Base-by-base conservation (phyloP, 2,113 vertebrate genomes). In the Tetrax tetrax region DNA sequence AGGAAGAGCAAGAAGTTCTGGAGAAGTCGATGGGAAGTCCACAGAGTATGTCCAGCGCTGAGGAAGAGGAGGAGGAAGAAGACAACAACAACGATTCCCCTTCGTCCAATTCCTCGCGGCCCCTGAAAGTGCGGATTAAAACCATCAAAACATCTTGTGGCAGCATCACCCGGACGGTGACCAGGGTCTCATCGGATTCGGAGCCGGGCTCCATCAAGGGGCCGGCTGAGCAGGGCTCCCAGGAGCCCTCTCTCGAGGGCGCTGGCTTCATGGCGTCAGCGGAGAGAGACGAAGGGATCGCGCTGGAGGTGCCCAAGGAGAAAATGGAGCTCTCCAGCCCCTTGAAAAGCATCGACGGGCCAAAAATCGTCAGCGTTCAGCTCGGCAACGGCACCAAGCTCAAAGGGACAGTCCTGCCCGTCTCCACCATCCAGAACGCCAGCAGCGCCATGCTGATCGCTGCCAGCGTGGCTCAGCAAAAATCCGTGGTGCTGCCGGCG, bases 91-190 rank as follows among this genome's bases (percentile, higher is more conserved):
- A 98, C 1, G 97, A 98, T 5, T 98, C 98, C 2, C 97, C 98
- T 12, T 98, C 98, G 5, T 98, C 98, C 66, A 95, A 90, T 61
- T 98, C 98, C 9, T 98, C 98, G 0, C 97, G 98, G 53, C 99
- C 99, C 4, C 98, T 99, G 63, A 99, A 99, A 65, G 99, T 99
- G 51, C 98, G 99, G 87, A 99, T 99, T 91, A 99, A 99, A 96
- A 99, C 99, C 43, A 98, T 99, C 74, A 99, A 99, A 82, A 99
- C 98, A 0, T 98, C 98, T 2, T 98, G 98, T 0, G 99, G 99
- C 25, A 98, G 97, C 95, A 98, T 99, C 95, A 99, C 98, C 22
- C 97, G 98, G 66, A 99, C 99, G 0, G 98, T 99, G 25, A 98
- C 98, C 47, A 97, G 98, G n/a, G 98, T 98, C 22, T 97, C 98